phyloP scores from a whole-genome alignment of 2,113 vertebrate species.

The Amblyornis subalaris region DNA sequence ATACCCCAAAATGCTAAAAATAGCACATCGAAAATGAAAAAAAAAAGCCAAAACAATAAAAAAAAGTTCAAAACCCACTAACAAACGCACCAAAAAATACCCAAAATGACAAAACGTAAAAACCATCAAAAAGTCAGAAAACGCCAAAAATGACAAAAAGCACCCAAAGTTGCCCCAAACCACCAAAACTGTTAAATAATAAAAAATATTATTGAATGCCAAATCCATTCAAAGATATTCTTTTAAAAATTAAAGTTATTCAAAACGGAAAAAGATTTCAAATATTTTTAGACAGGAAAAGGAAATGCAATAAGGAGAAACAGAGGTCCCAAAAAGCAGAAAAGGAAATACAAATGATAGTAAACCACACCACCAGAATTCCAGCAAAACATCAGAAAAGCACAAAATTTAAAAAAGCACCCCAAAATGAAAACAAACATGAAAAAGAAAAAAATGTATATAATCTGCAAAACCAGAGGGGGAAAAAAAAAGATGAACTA shows the following conservation, averaged over 20 bases:
- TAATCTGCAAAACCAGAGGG: neutral
- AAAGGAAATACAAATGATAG: neutral
- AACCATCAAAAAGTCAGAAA: neutral
- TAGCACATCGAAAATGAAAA: neutral
- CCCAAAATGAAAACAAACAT: neutral
- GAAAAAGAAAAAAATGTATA: neutral
- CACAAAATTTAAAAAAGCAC: accelerated
- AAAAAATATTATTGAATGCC: neutral
- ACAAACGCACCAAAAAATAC: neutral
- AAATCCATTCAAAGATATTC: neutral
- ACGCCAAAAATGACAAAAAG: neutral
- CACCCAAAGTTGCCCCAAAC: accelerated
- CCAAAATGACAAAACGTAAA: neutral
- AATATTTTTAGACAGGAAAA: neutral
- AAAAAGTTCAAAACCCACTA: neutral
- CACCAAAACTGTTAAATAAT: neutral
- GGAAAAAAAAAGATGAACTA: neutral
- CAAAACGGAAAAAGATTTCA: neutral
- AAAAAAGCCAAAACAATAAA: accelerated
- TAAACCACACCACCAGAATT: accelerated
- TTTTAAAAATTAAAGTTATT: accelerated
- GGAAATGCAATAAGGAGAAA: neutral
- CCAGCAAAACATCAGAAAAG: neutral
- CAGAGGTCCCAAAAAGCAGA: neutral
- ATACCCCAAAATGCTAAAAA: neutral